Evolutionary conservation across 1,140 invertebrate genomes (phyloP).

Genomic region (Drosophila mauritiana): DNA sequence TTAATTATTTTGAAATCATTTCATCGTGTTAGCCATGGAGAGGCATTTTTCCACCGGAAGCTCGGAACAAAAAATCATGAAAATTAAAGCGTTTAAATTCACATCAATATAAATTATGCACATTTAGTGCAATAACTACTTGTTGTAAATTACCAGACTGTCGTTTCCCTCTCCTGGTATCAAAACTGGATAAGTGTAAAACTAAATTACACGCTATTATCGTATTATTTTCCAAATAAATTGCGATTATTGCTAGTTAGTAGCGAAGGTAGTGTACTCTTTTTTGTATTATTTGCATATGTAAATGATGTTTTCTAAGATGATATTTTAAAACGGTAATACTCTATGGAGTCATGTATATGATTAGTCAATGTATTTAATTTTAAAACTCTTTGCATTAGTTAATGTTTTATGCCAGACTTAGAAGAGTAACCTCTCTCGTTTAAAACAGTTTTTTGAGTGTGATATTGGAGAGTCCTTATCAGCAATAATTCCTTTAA

Average conservation of each 20-base stretch:
- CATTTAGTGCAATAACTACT: constrained; percentile 34
- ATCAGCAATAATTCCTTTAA: constrained; percentile 24
- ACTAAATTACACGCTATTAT: background rate
- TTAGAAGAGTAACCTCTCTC: background rate
- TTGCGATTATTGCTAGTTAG: background rate
- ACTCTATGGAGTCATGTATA: no score
- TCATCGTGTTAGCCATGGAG: constrained; percentile 3
- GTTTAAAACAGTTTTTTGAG: background rate
- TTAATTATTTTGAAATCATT: constrained; percentile 26
- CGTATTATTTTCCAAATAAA: background rate
- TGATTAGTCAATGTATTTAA: no score
- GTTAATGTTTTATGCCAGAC: background rate
- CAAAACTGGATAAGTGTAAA: constrained; percentile 1
- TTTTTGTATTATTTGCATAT: no score
- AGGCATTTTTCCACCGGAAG: background rate
- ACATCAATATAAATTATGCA: constrained; percentile 60
- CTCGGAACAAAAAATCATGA: constrained; percentile 16
- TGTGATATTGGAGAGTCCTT: background rate
- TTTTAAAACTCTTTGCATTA: no score
- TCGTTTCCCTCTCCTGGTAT: background rate
- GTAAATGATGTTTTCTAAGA: no score
- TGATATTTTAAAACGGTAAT: no score
- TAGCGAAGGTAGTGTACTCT: no score
- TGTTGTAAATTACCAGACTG: constrained; percentile 1
- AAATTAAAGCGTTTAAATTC: constrained; percentile 54